These are phyloP conservation scores for Chymomyza fuscimana DNA, from an alignment of 2,888 invertebrate species.

Conservation along the genomic window DNA sequence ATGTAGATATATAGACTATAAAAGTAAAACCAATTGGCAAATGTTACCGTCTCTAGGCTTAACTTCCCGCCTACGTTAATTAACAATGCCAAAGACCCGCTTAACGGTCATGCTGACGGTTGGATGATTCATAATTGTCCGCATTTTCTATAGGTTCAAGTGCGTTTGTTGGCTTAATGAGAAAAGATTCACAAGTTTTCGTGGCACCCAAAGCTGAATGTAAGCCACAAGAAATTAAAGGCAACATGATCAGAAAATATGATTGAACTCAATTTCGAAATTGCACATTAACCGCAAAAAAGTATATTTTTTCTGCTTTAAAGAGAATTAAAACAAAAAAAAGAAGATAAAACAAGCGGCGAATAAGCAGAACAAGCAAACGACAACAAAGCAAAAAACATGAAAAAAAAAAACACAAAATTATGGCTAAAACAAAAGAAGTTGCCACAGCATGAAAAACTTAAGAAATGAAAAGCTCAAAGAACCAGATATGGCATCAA, in stretches of 20 bases:
- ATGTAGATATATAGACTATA: background rate
- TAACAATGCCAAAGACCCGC: background rate
- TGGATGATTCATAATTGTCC: background rate
- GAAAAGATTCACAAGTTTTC: background rate
- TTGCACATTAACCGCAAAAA: constrained; percentile 22
- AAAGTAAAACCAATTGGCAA: background rate
- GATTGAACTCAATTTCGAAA: constrained; percentile 15
- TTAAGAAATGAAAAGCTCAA: background rate
- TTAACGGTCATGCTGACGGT: background rate
- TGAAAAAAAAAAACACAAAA: background rate
- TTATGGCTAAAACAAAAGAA: constrained; percentile 14
- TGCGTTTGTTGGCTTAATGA: constrained; percentile 1
- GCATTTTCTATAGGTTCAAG: background rate
- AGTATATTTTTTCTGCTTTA: background rate
- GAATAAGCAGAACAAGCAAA: background rate
- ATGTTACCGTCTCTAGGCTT: background rate
- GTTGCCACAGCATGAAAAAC: background rate
- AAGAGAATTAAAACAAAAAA: background rate
- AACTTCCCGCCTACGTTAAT: background rate
- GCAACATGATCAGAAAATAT: background rate
- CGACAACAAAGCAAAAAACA: background rate
- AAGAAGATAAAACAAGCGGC: constrained; percentile 2
- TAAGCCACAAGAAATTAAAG: background rate
- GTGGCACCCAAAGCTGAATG: background rate
- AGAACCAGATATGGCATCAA: background rate